Percentiles rank a stretch among this genome's conserved stretches.
Conservation (phyloP, 2,888 invertebrate genomes). For the Eustalomyia histrio region DNA sequence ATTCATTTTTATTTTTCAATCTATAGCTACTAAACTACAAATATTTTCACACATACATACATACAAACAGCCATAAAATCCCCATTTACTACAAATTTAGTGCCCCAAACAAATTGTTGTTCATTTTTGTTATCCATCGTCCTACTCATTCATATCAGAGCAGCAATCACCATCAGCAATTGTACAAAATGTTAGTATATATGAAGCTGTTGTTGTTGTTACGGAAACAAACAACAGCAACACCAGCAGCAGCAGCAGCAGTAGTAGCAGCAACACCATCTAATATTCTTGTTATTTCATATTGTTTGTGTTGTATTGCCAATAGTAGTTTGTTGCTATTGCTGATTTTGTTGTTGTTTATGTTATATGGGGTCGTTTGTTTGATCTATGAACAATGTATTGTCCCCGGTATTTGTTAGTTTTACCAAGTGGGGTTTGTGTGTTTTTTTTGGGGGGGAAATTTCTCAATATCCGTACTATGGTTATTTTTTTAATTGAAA, state of each 20-base stretch:
- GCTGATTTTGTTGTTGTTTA: constrained; percentile 46
- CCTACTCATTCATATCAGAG: not conserved
- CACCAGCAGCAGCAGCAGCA: constrained; percentile 1
- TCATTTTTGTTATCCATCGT: constrained; percentile 14
- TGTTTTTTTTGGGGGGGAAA: no score
- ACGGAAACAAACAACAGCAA: not conserved
- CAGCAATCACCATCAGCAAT: constrained; percentile 43
- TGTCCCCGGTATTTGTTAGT: constrained; percentile 51
- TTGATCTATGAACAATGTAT: constrained; percentile 54
- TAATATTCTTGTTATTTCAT: constrained; percentile 46
- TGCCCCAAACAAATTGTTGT: constrained; percentile 37
- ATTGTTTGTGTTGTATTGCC: constrained; percentile 30
- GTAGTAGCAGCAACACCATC: constrained; percentile 13
- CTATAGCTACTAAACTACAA: constrained; percentile 51
- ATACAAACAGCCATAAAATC: not conserved
- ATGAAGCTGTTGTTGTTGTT: not conserved
- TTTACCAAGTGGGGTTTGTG: constrained; percentile 18
- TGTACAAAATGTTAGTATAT: constrained; percentile 2
- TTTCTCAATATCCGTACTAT: no score
- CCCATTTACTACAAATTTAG: not conserved
- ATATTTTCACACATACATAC: constrained; percentile 22
- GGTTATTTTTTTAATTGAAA: no score
- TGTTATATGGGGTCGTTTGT: constrained; percentile 56
- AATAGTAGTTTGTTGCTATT: constrained; percentile 20
- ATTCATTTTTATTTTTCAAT: constrained; percentile 74